phyloP scores from a whole-genome alignment of 2,888 invertebrate species.

The Sarcophaga subvicina region DNA sequence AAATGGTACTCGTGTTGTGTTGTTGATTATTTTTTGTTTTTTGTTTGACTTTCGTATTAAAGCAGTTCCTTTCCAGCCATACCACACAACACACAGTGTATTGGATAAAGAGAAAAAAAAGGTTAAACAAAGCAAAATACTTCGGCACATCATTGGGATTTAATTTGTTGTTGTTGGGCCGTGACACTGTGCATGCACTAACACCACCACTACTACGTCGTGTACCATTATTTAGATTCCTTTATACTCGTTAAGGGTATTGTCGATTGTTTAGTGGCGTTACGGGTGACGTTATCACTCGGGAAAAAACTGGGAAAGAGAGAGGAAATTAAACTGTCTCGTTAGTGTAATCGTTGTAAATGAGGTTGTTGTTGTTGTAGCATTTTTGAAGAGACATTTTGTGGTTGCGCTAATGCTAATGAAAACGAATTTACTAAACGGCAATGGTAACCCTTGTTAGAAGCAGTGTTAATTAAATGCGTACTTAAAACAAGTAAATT shows the following conservation, averaged over 20 bases:
- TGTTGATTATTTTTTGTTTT: background rate
- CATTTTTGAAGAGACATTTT: background rate
- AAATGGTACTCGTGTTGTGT: background rate
- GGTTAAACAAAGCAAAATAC: background rate
- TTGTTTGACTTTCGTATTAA: background rate
- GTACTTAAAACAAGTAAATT: no score
- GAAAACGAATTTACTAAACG: background rate
- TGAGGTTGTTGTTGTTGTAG: background rate
- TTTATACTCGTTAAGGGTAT: background rate
- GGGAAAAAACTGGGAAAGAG: background rate
- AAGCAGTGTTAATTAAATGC: background rate
- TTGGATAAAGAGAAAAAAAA: background rate
- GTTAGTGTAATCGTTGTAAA: background rate
- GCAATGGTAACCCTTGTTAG: background rate
- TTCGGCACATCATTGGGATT: background rate
- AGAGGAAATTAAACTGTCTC: slow-evolving; percentile 31
- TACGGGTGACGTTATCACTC: background rate
- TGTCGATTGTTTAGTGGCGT: background rate
- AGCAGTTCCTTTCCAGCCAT: background rate
- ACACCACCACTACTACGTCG: background rate
- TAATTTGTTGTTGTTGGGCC: background rate
- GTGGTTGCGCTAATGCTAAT: background rate
- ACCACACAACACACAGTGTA: background rate
- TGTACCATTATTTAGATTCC: background rate
- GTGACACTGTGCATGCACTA: slow-evolving; percentile 8